These are phyloP conservation scores for Uria lomvia DNA, from an alignment of 2,113 vertebrate genomes.

Conservation along the genomic window DNA sequence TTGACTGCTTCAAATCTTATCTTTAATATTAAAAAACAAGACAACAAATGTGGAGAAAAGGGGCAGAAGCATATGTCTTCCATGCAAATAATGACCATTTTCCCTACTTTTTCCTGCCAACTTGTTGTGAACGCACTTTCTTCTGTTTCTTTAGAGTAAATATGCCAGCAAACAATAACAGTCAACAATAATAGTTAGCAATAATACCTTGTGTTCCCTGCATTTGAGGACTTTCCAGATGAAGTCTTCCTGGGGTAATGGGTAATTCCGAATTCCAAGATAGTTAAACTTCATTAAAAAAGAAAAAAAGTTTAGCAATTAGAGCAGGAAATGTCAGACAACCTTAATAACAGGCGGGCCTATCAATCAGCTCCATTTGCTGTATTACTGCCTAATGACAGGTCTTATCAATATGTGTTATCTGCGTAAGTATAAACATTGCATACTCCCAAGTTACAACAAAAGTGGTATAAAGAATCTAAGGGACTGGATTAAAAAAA, in stretches of 20 bases:
- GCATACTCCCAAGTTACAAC: neutral
- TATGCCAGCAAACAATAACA: neutral
- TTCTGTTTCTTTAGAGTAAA: neutral
- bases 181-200: neutral
- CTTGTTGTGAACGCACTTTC: neutral
- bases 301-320: neutral
- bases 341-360: neutral
- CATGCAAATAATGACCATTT: neutral
- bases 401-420: neutral
- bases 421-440: neutral
- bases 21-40: neutral
- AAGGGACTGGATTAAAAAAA: neutral
- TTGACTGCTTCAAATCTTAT: neutral
- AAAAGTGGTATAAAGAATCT: neutral
- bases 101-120: neutral
- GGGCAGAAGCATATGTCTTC: neutral
- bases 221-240: neutral
- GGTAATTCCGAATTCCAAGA: neutral
- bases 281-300: neutral
- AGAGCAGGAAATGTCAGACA: neutral
- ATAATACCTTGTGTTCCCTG: neutral
- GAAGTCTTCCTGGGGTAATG: neutral
- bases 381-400: neutral
- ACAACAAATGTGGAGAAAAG: neutral
- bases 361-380: neutral